phyloP scores from a whole-genome alignment of 92 coral and sea anemone genomes.

The Muricea muricata region DNA sequence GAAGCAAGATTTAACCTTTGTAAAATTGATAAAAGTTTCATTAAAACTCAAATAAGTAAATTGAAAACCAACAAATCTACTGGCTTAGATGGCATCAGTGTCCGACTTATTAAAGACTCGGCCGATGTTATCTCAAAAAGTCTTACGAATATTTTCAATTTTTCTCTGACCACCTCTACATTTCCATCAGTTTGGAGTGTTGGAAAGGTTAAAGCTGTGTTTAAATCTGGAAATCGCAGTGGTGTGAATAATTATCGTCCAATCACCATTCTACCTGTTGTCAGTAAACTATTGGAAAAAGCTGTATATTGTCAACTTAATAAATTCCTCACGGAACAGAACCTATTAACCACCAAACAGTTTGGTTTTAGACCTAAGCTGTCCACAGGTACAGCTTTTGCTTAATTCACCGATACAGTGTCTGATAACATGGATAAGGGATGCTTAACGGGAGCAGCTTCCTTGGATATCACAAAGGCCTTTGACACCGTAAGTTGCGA shows the following conservation, averaged over 20 bases:
- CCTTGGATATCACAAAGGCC: conserved; percentile 1
- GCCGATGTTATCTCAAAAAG: neutral
- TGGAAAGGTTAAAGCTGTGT: neutral
- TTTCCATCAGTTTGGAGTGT: neutral
- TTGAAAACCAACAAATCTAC: no score
- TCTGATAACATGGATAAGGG: conserved; percentile 20
- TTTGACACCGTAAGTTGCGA: conserved; percentile 15
- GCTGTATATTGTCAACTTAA: conserved; percentile 11
- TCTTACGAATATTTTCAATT: neutral
- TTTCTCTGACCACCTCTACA: neutral
- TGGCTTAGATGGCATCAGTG: no score
- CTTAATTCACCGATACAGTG: neutral
- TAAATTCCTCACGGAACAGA: neutral
- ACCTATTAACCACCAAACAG: neutral
- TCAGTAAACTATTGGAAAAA: conserved; percentile 11
- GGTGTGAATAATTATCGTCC: conserved; percentile 33
- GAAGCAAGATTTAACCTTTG: no score
- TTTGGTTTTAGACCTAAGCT: conserved; percentile 34
- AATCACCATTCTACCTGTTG: conserved; percentile 19
- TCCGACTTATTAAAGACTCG: no score
- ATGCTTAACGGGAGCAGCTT: conserved; percentile 23
- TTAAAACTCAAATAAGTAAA: no score
- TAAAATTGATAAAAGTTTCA: no score
- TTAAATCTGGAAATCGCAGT: neutral
- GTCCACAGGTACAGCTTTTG: conserved; percentile 14